These are phyloP conservation scores for Diaperis boleti DNA, from an alignment of 2,888 invertebrate species.

Conservation along the genomic window DNA sequence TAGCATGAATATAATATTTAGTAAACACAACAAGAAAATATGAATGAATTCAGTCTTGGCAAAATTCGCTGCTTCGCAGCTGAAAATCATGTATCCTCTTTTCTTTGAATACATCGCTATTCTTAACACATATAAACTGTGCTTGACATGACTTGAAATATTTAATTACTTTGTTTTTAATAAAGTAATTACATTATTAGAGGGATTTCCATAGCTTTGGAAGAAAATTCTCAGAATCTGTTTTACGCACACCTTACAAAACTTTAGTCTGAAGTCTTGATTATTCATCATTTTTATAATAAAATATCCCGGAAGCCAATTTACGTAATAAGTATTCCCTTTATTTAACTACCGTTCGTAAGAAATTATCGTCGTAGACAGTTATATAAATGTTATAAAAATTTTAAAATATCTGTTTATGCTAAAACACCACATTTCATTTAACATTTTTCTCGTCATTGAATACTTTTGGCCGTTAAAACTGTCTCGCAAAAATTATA, in stretches of 20 bases:
- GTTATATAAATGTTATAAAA: constrained; percentile 4
- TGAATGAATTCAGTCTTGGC: constrained; percentile 32
- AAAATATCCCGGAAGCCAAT: constrained; percentile 25
- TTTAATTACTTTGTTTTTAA: no score
- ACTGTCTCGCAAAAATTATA: neutral
- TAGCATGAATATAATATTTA: constrained; percentile 3
- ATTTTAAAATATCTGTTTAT: no score
- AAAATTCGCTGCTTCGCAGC: constrained; percentile 23
- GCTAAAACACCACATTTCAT: no score
- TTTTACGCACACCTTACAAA: constrained; percentile 6
- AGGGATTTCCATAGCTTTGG: no score
- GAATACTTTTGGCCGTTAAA: constrained; percentile 3
- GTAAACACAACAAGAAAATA: constrained; percentile 33
- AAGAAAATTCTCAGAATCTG: constrained; percentile 5
- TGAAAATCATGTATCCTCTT: constrained; percentile 6
- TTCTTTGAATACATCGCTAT: constrained; percentile 4
- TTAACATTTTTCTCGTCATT: neutral
- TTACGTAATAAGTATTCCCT: constrained; percentile 24
- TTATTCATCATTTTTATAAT: constrained; percentile 23
- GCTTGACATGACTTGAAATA: no score
- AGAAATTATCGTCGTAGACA: constrained; percentile 2
- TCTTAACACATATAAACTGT: constrained; percentile 7
- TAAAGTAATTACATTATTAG: no score
- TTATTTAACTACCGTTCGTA: constrained; percentile 2
- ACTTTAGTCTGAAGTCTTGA: constrained; percentile 6